Conservation (phyloP, 2,888 invertebrate genomes). For the Pseudococcus longispinus region DNA sequence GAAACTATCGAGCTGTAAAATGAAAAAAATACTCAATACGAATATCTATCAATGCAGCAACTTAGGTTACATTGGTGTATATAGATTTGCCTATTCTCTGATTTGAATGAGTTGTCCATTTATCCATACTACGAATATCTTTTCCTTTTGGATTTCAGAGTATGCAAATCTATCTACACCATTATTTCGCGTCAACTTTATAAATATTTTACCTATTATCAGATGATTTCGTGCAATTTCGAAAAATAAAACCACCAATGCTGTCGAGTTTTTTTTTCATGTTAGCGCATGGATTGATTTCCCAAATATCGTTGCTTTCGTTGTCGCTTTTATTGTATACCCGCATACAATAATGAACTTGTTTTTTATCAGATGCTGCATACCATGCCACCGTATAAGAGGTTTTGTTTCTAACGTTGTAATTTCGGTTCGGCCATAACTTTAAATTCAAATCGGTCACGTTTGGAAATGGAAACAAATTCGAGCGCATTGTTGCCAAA, state of each 20-base stretch:
- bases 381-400: background rate
- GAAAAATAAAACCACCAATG: background rate
- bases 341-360: background rate
- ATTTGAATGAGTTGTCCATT: background rate
- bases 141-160: too few species aligned
- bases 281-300: background rate
- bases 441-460: slow-evolving; percentile 66
- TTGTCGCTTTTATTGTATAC: background rate
- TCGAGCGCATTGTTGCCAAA: slow-evolving; percentile 64
- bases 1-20: background rate
- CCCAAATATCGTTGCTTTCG: background rate
- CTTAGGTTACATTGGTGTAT: background rate
- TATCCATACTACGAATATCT: too few species aligned
- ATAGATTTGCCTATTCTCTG: background rate
- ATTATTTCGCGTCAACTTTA: background rate
- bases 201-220: background rate
- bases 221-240: background rate
- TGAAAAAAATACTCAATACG: background rate
- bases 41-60: background rate
- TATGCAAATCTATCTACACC: background rate
- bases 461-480: slow-evolving; percentile 64
- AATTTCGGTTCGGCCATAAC: slow-evolving; percentile 64
- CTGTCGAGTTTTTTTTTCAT: background rate
- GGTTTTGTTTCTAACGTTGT: background rate
- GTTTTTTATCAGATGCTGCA: background rate